Evolutionary conservation across 2,797 vertebrate species (phyloP), one percentile per base, ranked within the genome.

Genomic region (Pseudomugil gertrudae): DNA sequence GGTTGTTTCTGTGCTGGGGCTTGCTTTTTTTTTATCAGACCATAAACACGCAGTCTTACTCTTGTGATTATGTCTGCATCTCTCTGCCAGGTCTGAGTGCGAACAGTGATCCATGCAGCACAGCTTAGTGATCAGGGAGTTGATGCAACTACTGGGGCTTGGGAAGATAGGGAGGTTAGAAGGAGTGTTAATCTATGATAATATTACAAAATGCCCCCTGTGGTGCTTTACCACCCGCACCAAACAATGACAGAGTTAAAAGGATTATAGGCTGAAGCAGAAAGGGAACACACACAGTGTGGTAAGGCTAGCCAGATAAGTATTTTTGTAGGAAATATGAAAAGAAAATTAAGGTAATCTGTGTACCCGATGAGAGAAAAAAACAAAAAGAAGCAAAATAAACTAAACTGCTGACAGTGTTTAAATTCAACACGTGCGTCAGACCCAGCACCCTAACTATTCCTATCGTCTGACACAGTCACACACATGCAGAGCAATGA

Each of bases 181-280:
- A 69, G 58, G 79, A 72, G 81, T 85, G 86, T 80, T 85, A 84
- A 85, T 90, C 84, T 89, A 74, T 58, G 76, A 90, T 87, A 89
- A 90, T 77, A 87, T 69, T 84, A 61, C 65, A 80, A 77, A 77
- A 79, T 71, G 74, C 76, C 76, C 77, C 63, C 23, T 0, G 72
- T 83, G 87, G 78, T 10, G 65, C 82, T 85, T 84, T 80, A 76
- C 72, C 38, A 60, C 66, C 50, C 77, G 72, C 65, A 62, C 59
- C 17, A 69, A 86, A 87, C 79, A 82, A 79, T 32, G 9, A 38
- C 23, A 14, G 45, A 79, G 76, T 72, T 62, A 70, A 69, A 56
- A 66, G 57, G 76, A 80, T 81, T 75, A 81, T 1, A 36, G 62
- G 54, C 59, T 50, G 11, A 9, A 57, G 23, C 5, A 26, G 38